Evolutionary conservation across 2,113 vertebrate genomes (phyloP).

Genomic region (Colaptes auratus): DNA sequence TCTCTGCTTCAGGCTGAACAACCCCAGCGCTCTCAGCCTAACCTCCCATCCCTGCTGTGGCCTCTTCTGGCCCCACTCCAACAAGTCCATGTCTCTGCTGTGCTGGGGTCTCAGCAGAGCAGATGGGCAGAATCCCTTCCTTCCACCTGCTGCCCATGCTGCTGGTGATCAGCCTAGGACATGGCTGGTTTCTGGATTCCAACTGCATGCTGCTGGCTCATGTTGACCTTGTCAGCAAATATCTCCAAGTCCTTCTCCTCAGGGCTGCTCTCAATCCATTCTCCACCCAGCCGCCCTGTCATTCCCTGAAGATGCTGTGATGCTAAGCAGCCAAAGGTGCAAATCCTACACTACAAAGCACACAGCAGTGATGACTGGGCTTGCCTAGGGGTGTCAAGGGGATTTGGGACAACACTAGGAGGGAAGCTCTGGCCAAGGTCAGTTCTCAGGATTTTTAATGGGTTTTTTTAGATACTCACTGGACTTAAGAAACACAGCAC

Average conservation of each 20-base stretch:
- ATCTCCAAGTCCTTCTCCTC: not conserved
- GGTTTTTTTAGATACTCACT: accelerated
- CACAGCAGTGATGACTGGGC: not conserved
- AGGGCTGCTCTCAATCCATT: not conserved
- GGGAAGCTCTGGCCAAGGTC: not conserved
- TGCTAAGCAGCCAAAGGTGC: not conserved
- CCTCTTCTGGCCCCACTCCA: too few species aligned
- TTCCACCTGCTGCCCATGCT: too few species aligned
- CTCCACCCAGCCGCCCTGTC: not conserved
- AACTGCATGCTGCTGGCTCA: not conserved
- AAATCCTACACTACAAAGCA: not conserved
- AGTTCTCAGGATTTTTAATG: not conserved
- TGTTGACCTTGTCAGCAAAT: not conserved
- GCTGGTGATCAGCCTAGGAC: too few species aligned
- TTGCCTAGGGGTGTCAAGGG: not conserved
- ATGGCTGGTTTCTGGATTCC: not conserved
- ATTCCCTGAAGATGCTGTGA: not conserved
- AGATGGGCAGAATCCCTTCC: too few species aligned
- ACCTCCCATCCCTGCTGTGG: too few species aligned
- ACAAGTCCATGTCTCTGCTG: too few species aligned
- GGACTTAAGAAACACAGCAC: not conserved
- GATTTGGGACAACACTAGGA: not conserved
- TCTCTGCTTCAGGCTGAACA: too few species aligned
- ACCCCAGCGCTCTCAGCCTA: too few species aligned
- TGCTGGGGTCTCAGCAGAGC: too few species aligned